phyloP scores from a whole-genome alignment of 2,888 invertebrate genomes.

The Stenchaetothrips biformis region DNA sequence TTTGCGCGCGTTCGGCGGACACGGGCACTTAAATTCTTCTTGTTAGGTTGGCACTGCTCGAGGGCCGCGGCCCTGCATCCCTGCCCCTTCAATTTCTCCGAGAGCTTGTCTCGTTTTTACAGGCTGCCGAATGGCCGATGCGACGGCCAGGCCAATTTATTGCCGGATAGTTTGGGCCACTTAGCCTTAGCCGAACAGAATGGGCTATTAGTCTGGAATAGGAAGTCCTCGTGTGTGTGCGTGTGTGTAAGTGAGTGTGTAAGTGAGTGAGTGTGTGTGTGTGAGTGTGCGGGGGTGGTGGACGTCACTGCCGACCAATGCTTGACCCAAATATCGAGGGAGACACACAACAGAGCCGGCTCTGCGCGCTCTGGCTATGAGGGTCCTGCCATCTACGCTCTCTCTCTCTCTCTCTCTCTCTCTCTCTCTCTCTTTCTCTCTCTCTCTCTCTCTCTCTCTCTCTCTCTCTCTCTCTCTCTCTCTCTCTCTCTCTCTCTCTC shows the following conservation, averaged over 20 bases:
- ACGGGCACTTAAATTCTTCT: too few relatives aligned
- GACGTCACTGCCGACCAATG: not conserved
- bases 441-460: too few relatives aligned
- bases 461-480: too few relatives aligned
- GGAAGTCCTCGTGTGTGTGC: conserved; percentile 9
- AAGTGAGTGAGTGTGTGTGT: not conserved
- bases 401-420: not conserved
- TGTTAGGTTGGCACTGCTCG: too few relatives aligned
- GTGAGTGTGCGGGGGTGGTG: not conserved
- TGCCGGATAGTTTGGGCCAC: conserved; percentile 17
- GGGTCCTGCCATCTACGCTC: not conserved
- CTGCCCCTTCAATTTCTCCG: conserved; percentile 5
- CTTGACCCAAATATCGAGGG: conserved; percentile 17
- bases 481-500: too few relatives aligned
- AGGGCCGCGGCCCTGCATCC: too few relatives aligned
- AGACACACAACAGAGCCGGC: not conserved
- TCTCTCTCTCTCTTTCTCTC: too few relatives aligned
- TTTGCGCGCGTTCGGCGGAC: too few relatives aligned
- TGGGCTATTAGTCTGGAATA: conserved; percentile 22
- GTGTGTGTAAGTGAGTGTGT: not conserved
- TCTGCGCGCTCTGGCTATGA: not conserved
- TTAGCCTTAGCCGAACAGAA: conserved; percentile 20
- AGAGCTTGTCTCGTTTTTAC: conserved; percentile 14
- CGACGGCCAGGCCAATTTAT: conserved; percentile 9
- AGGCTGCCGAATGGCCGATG: conserved; percentile 3